phyloP scores from a whole-genome alignment of 2,113 vertebrate genomes.

The Ophthalmolycus amberensis region DNA sequence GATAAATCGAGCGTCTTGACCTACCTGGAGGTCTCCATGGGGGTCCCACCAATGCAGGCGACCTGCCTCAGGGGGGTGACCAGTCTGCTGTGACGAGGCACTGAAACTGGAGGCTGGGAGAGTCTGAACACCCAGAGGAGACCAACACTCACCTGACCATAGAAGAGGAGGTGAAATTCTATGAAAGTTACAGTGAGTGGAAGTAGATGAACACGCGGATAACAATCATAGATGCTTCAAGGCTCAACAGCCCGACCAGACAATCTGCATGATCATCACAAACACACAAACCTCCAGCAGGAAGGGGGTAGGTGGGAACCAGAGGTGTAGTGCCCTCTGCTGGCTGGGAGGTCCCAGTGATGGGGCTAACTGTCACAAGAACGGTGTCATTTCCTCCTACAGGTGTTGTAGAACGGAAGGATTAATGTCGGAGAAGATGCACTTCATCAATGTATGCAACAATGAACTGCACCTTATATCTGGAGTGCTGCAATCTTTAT shows the following conservation, averaged over 20 bases:
- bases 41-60: constrained; percentile 65
- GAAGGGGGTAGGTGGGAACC: constrained; percentile 85
- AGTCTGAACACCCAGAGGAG: constrained; percentile 82
- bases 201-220: not conserved
- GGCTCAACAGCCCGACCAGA: not conserved
- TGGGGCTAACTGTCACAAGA: constrained; percentile 56
- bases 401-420: not conserved
- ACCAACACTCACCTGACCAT: constrained; percentile 85
- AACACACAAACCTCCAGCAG: constrained; percentile 81
- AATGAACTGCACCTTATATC: not conserved
- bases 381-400: constrained; percentile 62
- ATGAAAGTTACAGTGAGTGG: not conserved
- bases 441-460: not conserved
- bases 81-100: constrained; percentile 75
- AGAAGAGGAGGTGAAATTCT: not conserved
- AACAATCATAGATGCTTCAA: not conserved
- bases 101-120: constrained; percentile 81
- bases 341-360: constrained; percentile 57
- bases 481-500: not conserved
- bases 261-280: not conserved
- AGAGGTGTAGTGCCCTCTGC: constrained; percentile 55
- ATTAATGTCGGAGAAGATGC: not conserved
- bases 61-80: constrained; percentile 76
- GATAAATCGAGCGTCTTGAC: not conserved
- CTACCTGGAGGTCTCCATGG: constrained; percentile 71